These are phyloP conservation scores for Euglossa dilemma DNA, from an alignment of 1,140 invertebrate species.

Conservation along the genomic window DNA sequence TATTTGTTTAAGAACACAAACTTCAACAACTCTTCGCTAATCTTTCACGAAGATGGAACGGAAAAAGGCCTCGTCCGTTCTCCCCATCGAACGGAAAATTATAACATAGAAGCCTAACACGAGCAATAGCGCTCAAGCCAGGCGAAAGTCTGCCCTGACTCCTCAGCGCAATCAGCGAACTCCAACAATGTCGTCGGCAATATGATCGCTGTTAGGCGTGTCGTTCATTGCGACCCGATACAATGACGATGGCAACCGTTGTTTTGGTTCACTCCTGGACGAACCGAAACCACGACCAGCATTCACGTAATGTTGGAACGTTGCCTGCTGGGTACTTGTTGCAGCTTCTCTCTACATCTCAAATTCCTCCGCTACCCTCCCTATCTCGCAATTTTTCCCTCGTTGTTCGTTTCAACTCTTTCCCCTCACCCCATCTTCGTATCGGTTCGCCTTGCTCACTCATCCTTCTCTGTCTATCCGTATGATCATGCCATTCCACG, in stretches of 20 bases:
- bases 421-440: conserved; percentile 40
- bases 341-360: conserved; percentile 52
- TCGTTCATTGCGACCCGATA: conserved; percentile 31
- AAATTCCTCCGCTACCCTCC: conserved; percentile 22
- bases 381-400: conserved; percentile 46
- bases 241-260: conserved; percentile 6
- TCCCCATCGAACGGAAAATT: neutral
- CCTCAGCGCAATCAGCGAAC: neutral
- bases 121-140: neutral
- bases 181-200: neutral
- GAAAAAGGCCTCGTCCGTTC: neutral
- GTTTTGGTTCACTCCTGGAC: conserved; percentile 29
- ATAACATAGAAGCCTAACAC: neutral
- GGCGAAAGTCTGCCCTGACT: neutral
- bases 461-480: conserved; percentile 58
- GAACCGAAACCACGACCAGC: conserved; percentile 39
- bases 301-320: conserved; percentile 69
- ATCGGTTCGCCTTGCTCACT: conserved; percentile 35
- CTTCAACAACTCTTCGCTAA: too few relatives aligned
- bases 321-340: conserved; percentile 71
- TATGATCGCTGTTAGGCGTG: neutral
- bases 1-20: too few relatives aligned
- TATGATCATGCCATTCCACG: conserved; percentile 75
- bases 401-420: conserved; percentile 46
- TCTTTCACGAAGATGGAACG: too few relatives aligned